Evolutionary conservation across 2,113 vertebrate genomes (phyloP), one percentile per base, ranked within the genome.

Genomic region (Scomber colias): DNA sequence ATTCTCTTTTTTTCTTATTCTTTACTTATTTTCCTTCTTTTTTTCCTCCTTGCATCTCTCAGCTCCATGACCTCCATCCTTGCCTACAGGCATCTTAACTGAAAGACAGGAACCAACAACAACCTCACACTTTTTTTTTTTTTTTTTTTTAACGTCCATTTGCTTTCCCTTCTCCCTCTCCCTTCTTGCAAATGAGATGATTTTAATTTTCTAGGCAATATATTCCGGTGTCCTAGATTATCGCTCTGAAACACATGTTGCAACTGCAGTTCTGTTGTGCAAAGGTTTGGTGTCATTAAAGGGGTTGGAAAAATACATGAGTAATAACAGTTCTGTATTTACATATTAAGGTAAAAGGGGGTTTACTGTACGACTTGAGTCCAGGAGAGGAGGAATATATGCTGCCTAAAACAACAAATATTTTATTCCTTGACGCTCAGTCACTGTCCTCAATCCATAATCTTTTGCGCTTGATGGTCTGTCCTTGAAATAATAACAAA

Each of bases 141-240:
- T 35, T 27, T 21, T 31, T 31, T 77, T 64, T 61, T 71, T 75
- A 31, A 56, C 17, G 13, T 56, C 54, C 5, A 15, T 21, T 70
- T 30, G 45, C 44, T 55, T 61, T n/a, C 31, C 40, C 49, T 17
- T 27, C 15, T 11, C 11, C 56, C 17, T 27, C 53, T 40, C 44
- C 16, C 53, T 40, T 49, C n/a, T 71, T 54, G 48, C 70, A 71
- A 61, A 78, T 77, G 24, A 65, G 14, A 81, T 62, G 5, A 71
- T 40, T 83, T 82, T 83, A 10, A 77, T 85, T 67, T 64, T 21
- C 44, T 30, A 53, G 17, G 45, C 55, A 44, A 30, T 76, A 40
- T 60, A 77, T 84, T 79, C 5, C 49, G 11, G 53, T 57, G 76
- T 49, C 67, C 79, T 72, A 81, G 62, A 83, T 88, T 86, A 81